Conservation (phyloP, 2,113 vertebrate species). For the Elanoides forficatus region DNA sequence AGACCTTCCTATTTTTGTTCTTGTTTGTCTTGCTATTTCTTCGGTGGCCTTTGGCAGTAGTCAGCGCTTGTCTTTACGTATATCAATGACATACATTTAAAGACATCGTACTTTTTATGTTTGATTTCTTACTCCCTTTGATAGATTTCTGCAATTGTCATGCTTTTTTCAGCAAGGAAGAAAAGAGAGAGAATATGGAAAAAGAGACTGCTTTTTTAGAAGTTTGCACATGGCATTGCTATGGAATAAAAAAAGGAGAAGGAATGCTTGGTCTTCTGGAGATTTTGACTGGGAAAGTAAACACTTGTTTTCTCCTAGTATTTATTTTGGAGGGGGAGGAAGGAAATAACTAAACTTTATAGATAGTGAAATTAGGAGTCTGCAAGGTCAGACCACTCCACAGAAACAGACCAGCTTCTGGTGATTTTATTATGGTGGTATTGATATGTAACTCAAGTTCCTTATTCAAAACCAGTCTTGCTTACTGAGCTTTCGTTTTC, state of each 20-base stretch:
- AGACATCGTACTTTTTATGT: background rate
- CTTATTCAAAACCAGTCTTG: background rate
- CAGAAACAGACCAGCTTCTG: background rate
- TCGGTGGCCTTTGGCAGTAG: background rate
- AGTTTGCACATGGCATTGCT: background rate
- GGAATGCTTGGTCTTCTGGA: background rate
- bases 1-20: constrained; percentile 1
- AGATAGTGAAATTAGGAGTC: background rate
- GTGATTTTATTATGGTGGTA: background rate
- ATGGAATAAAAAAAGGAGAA: background rate
- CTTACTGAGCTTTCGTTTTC: constrained; percentile 34
- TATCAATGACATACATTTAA: background rate
- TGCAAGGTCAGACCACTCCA: background rate
- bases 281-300: background rate
- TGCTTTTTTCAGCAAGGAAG: background rate
- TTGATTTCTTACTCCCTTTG: background rate
- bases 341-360: background rate
- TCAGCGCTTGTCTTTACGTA: background rate
- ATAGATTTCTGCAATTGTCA: background rate
- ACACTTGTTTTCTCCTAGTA: background rate
- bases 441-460: constrained; percentile 12
- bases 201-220: background rate
- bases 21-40: constrained; percentile 14
- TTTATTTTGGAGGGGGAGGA: background rate
- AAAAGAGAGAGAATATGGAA: background rate